Percentiles rank a stretch among this genome's conserved stretches.
These are phyloP conservation scores for Drosophila fuyamai DNA, from an alignment of 1,140 invertebrate species.

Conservation along the genomic window DNA sequence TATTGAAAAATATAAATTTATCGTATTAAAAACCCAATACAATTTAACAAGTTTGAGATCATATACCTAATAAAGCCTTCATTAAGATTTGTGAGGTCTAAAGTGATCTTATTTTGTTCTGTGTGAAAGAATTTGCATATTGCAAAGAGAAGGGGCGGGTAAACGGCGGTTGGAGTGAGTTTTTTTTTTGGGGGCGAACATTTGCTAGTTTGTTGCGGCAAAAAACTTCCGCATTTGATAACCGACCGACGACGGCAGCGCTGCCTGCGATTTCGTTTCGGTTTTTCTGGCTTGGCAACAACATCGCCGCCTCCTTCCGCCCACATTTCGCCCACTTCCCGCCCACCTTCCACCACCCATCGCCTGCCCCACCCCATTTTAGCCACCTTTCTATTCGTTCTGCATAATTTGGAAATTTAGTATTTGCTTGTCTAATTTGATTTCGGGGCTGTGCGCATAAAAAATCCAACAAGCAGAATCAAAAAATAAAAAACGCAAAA, in stretches of 20 bases:
- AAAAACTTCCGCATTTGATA: constrained; percentile 77
- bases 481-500: constrained; percentile 10
- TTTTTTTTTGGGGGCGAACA: constrained; percentile 5
- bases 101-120: background rate
- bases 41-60: no score
- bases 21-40: no score
- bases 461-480: constrained; percentile 12
- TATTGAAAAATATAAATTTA: no score
- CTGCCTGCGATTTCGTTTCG: constrained; percentile 16
- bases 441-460: constrained; percentile 51
- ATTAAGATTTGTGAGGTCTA: no score
- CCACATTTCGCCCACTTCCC: background rate
- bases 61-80: no score
- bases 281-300: constrained; percentile 54
- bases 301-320: background rate
- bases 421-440: constrained; percentile 78
- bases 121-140: constrained; percentile 30
- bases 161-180: background rate
- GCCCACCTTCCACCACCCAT: background rate
- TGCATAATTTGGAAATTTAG: constrained; percentile 66
- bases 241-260: constrained; percentile 27
- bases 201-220: constrained; percentile 50
- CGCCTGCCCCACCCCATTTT: background rate
- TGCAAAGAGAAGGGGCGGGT: background rate
- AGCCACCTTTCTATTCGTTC: constrained; percentile 25